A percentile compares a stretch with the other conserved stretches of the same genome.
phyloP scores from a whole-genome alignment of 2,113 vertebrate species.

The Cathartes aura region DNA sequence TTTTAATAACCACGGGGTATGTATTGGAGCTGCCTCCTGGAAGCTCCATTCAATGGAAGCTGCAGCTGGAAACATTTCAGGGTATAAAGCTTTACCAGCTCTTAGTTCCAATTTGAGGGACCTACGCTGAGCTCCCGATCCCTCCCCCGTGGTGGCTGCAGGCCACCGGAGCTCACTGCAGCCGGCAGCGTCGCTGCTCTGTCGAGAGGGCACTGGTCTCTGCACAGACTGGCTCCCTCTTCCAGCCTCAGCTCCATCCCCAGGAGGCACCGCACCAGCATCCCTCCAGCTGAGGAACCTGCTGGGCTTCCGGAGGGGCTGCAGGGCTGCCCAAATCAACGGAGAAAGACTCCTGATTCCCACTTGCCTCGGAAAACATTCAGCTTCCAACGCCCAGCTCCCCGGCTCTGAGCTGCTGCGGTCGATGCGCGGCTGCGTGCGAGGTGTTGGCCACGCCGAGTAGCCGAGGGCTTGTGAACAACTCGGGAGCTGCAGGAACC shows the following conservation, averaged over 20 bases:
- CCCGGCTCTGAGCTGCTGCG: neutral
- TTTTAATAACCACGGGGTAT: slow-evolving; percentile 21
- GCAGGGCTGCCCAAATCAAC: neutral
- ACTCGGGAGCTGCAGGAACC: neutral
- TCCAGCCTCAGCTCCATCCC: neutral
- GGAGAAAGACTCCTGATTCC: neutral
- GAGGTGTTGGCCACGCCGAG: neutral
- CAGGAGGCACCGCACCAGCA: rapidly evolving
- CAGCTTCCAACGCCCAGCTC: neutral
- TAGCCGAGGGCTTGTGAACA: neutral
- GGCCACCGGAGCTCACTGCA: neutral
- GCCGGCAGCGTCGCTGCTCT: neutral
- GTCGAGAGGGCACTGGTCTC: neutral
- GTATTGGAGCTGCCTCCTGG: slow-evolving; percentile 40
- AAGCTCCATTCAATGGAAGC: slow-evolving; percentile 43
- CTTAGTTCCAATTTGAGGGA: neutral
- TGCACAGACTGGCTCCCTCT: rapidly evolving
- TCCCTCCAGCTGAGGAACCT: neutral
- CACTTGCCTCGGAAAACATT: neutral
- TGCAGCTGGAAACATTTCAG: slow-evolving; percentile 60
- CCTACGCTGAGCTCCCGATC: neutral
- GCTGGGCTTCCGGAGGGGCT: neutral
- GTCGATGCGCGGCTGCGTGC: rapidly evolving
- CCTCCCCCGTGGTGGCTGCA: neutral
- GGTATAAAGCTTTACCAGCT: slow-evolving; percentile 6